A percentile compares a stretch with the other conserved stretches of the same genome.
Conservation (phyloP, 1,140 invertebrate species). For the Mactra quadrangularis region DNA sequence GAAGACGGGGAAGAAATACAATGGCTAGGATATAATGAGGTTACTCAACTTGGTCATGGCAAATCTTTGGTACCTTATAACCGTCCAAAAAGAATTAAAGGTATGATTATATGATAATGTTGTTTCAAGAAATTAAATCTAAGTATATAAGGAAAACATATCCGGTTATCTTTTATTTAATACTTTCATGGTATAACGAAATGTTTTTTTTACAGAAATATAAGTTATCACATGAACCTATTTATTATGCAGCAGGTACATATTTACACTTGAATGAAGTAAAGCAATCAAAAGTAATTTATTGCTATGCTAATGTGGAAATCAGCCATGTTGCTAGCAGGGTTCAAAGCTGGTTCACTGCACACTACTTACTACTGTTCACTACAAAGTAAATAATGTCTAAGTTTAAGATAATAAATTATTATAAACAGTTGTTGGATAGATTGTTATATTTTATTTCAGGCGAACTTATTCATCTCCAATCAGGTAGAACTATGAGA, state of each 20-base stretch:
- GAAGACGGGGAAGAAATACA: slow-evolving; percentile 65
- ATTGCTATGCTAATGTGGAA: too few relatives aligned
- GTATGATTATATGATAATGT: slow-evolving; percentile 4
- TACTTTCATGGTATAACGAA: background rate
- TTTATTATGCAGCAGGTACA: background rate
- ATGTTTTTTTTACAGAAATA: background rate
- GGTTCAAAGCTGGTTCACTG: too few relatives aligned
- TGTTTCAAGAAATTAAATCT: background rate
- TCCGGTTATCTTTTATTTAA: background rate
- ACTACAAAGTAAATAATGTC: too few relatives aligned
- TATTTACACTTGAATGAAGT: background rate
- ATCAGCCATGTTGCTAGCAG: too few relatives aligned
- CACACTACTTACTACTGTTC: too few relatives aligned
- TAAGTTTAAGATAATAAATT: too few relatives aligned
- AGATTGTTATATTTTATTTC: too few relatives aligned
- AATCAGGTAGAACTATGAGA: slow-evolving; percentile 5
- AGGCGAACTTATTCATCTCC: slow-evolving; percentile 57
- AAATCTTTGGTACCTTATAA: slow-evolving; percentile 38
- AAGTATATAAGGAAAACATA: background rate
- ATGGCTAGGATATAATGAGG: slow-evolving; percentile 64
- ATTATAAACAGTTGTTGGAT: too few relatives aligned
- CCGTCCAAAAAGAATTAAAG: slow-evolving; percentile 44
- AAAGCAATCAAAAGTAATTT: too few relatives aligned
- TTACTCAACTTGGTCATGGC: slow-evolving; percentile 36
- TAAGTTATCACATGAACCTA: background rate